Base-by-base conservation (phyloP, 1,140 invertebrate genomes). In the Drosophila ohnishii region DNA sequence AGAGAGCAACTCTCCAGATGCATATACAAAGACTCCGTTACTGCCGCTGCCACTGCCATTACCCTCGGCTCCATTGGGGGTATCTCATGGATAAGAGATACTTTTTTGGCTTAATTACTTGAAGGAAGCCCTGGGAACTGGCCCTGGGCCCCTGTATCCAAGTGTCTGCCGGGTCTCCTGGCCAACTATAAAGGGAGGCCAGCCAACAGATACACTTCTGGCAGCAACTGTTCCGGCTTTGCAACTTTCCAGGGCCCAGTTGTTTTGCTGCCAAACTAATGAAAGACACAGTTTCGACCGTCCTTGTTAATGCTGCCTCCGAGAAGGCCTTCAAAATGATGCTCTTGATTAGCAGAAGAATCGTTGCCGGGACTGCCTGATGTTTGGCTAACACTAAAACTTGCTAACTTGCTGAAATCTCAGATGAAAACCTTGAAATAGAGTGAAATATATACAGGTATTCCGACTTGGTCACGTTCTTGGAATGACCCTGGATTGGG, bases 101-200 rank as follows among this genome's bases (percentile, higher is more conserved):
- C 78, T 80, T 76, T 80, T 65, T 81, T 39, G 78, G 66, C 73
- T 81, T 81, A 81, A 81, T 81, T 81, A 81, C 73, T 76, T 32
- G 66, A 51, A 63, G 58, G 34, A 58, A 55, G 42, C 42, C n/a
- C 11, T n/a, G 65, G 65, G 62, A 34, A 6, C 28, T 14, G n/a
- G 37, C 16, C 11, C 34, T 32, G 25, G 22, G 25, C 7, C 34
- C 16, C 48, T 37, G 51, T 42, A 73, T 75, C 72, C 47, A 32
- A 44, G 72, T 37, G 37, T 72, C 56, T 76, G 62, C 30, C 47
- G 35, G 39, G 35, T 47, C 40, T 50, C 47, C 55, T 32, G 51
- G 11, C 35, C 44, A 56, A 69, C 74, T 61, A 76, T 76, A 57
- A 76, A 69, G 73, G 74, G 63, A 76, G 25, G 25, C 61, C 56